phyloP scores from a whole-genome alignment of 2,113 vertebrate genomes.

The Alces alces region DNA sequence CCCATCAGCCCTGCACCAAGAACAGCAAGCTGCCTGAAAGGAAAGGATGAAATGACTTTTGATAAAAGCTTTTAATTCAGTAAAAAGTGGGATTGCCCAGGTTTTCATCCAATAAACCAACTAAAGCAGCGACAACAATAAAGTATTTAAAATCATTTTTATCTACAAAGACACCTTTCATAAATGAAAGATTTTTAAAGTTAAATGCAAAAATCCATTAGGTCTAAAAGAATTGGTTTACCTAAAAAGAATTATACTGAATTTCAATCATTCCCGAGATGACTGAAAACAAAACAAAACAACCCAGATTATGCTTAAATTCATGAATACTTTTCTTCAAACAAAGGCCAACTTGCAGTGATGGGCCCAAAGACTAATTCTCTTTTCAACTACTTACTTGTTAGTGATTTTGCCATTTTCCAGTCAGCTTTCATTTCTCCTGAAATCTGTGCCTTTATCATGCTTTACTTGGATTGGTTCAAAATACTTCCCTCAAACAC shows the following conservation, averaged over 20 bases:
- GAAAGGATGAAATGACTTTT: neutral
- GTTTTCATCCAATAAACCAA: neutral
- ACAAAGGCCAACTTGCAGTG: neutral
- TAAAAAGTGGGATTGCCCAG: neutral
- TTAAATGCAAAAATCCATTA: neutral
- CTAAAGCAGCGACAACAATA: neutral
- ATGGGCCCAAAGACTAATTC: neutral
- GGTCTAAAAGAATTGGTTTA: neutral
- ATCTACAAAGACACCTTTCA: neutral
- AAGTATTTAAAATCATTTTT: neutral
- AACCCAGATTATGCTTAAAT: neutral
- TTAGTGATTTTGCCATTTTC: neutral
- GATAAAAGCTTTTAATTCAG: neutral
- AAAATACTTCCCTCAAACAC: neutral
- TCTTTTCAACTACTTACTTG: neutral
- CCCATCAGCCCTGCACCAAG: constrained; percentile 98
- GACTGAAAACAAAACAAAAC: neutral
- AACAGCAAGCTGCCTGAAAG: constrained; percentile 87
- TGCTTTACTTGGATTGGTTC: neutral
- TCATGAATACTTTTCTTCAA: neutral
- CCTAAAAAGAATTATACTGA: neutral
- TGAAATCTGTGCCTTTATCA: neutral
- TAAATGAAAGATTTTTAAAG: neutral
- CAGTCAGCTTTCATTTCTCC: neutral
- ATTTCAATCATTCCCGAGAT: neutral